A percentile compares a stretch with the other conserved stretches of the same genome.
phyloP scores from a whole-genome alignment of 2,797 vertebrate species.

The Cryptoblepharus egeriae region DNA sequence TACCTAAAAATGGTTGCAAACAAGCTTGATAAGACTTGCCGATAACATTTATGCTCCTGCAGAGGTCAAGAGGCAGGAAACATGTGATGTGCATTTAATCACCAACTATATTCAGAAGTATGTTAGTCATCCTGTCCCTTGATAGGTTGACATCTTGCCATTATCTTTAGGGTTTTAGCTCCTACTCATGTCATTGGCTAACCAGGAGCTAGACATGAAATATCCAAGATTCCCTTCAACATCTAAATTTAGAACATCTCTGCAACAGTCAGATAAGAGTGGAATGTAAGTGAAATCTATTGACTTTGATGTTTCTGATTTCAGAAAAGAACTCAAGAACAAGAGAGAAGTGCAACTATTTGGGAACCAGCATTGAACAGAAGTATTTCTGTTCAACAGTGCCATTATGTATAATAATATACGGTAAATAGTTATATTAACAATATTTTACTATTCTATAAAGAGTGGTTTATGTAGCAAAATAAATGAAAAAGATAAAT shows the following conservation, averaged over 20 bases:
- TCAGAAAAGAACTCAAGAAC: slow-evolving; percentile 1
- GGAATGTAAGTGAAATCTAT: slow-evolving; percentile 52
- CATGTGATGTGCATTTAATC: slow-evolving; percentile 40
- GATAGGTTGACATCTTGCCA: slow-evolving; percentile 60
- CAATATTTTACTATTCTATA: no score
- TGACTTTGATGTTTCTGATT: slow-evolving; percentile 16
- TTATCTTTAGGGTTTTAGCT: slow-evolving; percentile 72
- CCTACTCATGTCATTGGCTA: slow-evolving; percentile 61
- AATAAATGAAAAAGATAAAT: neutral
- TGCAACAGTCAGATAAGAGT: slow-evolving; percentile 74
- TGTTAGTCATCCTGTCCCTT: slow-evolving; percentile 53
- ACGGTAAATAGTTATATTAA: no score
- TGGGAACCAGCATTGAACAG: neutral
- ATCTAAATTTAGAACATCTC: slow-evolving; percentile 83
- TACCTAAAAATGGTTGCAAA: slow-evolving; percentile 30
- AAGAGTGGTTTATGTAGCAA: no score
- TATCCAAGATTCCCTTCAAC: slow-evolving; percentile 78
- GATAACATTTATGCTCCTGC: slow-evolving; percentile 32
- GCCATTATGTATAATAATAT: no score
- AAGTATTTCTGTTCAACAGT: neutral
- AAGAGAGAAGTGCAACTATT: neutral
- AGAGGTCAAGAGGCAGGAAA: slow-evolving; percentile 43
- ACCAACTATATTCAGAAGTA: slow-evolving; percentile 63
- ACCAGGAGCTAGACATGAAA: slow-evolving; percentile 64
- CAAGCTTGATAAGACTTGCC: slow-evolving; percentile 17